Evolutionary conservation across 2,888 invertebrate genomes (phyloP).

Genomic region (Cerastoderma edule): DNA sequence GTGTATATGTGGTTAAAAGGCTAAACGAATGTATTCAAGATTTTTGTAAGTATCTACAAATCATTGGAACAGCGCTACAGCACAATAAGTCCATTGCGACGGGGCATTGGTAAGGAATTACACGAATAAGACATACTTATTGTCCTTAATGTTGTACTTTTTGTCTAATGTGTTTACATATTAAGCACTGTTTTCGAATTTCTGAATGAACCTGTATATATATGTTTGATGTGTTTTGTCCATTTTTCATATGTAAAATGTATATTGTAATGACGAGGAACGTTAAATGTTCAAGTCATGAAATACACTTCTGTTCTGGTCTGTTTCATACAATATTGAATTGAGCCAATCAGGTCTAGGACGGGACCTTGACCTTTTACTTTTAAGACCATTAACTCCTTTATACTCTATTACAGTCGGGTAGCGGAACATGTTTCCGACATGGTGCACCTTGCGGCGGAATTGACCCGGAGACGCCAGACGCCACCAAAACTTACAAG

Average conservation of each 20-base stretch:
- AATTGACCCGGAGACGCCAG: slow-evolving; percentile 46
- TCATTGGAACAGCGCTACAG: too few species aligned
- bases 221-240: background rate
- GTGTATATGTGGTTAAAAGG: too few species aligned
- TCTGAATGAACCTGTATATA: too few species aligned
- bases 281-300: background rate
- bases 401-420: slow-evolving; percentile 50
- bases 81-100: too few species aligned
- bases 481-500: slow-evolving; percentile 37
- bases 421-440: slow-evolving; percentile 63
- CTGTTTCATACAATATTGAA: background rate
- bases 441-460: slow-evolving; percentile 68
- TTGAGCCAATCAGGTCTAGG: background rate
- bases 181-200: too few species aligned
- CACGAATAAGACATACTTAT: too few species aligned
- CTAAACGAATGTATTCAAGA: too few species aligned
- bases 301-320: background rate
- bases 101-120: too few species aligned
- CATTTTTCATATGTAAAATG: background rate
- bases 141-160: too few species aligned
- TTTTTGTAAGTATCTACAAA: too few species aligned
- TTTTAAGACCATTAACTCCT: background rate
- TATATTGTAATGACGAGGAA: background rate
- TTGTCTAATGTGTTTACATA: too few species aligned
- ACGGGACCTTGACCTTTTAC: background rate